Percentiles rank a stretch among this genome's conserved stretches.
These are phyloP conservation scores for Pipa parva DNA, from an alignment of 2,113 vertebrate species.

Conservation along the genomic window DNA sequence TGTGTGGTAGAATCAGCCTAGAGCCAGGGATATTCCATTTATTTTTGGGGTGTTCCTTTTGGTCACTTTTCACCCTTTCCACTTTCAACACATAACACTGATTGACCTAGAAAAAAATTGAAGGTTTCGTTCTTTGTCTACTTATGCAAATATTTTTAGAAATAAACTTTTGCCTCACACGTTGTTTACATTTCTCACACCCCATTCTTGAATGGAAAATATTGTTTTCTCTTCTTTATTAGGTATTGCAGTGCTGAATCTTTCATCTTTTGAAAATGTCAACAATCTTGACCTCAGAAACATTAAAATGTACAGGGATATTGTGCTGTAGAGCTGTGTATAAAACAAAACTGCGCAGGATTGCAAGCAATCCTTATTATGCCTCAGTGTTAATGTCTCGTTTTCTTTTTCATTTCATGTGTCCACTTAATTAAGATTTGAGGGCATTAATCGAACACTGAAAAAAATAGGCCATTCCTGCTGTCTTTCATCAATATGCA, in stretches of 20 bases:
- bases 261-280: conserved; percentile 5
- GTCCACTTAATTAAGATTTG: conserved; percentile 32
- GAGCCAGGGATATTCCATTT: too few relatives aligned
- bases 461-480: conserved; percentile 35
- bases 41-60: too few relatives aligned
- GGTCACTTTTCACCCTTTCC: too few relatives aligned
- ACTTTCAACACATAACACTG: neutral
- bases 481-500: conserved; percentile 35
- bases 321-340: conserved; percentile 15
- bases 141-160: neutral
- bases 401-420: conserved; percentile 32
- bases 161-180: neutral
- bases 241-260: neutral
- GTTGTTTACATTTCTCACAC: too few relatives aligned
- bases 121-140: too few relatives aligned
- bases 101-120: neutral
- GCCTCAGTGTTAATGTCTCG: conserved; percentile 31
- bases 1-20: too few relatives aligned
- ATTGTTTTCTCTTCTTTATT: neutral
- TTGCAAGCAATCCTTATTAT: conserved; percentile 29
- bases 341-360: conserved; percentile 21
- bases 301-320: conserved; percentile 6
- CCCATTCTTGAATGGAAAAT: neutral
- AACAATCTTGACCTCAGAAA: conserved; percentile 1
- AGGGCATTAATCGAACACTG: conserved; percentile 21